Evolutionary conservation across 30 jellyfish, hydroid and myxozoan genomes (phyloP), one percentile per base, ranked within the genome.

Genomic region (Catostylus mosaicus): DNA sequence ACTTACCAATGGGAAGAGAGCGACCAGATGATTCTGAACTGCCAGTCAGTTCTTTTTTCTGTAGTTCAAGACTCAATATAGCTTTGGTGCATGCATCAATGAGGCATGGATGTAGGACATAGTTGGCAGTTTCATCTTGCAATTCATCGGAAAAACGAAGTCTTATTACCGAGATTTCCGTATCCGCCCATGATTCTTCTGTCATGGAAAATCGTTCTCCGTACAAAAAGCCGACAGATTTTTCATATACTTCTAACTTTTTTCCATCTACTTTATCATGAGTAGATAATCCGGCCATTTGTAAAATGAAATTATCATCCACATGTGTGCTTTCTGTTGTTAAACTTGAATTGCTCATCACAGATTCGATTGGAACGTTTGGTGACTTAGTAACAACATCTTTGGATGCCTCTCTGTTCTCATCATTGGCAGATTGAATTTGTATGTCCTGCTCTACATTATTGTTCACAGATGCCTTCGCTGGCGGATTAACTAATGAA

Each of bases 81-180:
- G 78, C 23, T 45, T 82, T 86, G 52, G 35, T 16, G 75, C 77
- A 67, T 29, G 85, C 92, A 69, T 82, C 92, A 69, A 82, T 52
- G 3, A 82, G 48, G 45, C 79, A 67, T 8, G 92, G 92, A 54
- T 82, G 92, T 12, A 82, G 54, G 59, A 82, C 59, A 43, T 67
- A 82, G 18, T 82, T 19, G 4, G 34, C 23, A 24, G 32, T 37
- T 33, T 69, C 85, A 6, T 71, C 29, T 20, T 7, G 30, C 3
- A 82, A 30, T 14, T 38, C 61, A 16, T 48, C 27, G 16, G 92
- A 74, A 18, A 82, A 26, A 0, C 34, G 19, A 2, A 82, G 84
- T 51, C 82, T 54, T 3, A 29, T 48, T 3, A 82, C n/a, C 0
- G 82, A 54, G 0, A 24, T 52, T 19, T 36, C 30, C 0, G 34